Evolutionary conservation across 2,113 vertebrate genomes (phyloP).

Genomic region (Felis chaus): DNA sequence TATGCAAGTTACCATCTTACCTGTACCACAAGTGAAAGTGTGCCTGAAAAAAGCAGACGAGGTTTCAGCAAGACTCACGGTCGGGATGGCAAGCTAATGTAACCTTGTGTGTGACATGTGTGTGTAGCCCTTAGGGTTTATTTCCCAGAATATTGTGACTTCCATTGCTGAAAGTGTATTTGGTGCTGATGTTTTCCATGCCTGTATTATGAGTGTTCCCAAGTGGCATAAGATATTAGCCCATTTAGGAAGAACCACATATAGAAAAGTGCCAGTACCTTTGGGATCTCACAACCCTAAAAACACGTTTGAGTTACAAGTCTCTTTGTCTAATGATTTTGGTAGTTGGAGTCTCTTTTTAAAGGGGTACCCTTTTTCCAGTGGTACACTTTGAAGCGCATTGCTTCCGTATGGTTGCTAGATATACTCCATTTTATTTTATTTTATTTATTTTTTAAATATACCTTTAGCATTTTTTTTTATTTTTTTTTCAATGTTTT

Average conservation of each 20-base stretch:
- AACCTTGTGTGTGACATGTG: neutral
- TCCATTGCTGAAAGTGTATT: neutral
- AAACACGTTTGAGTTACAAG: neutral
- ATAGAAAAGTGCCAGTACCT: neutral
- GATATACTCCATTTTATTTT: neutral
- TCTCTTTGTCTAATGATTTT: neutral
- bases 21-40: neutral
- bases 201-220: neutral
- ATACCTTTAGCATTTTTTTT: no score
- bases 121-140: neutral
- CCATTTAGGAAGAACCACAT: neutral
- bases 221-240: neutral
- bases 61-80: neutral
- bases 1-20: neutral
- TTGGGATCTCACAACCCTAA: neutral
- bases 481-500: no score
- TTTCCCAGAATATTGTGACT: neutral
- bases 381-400: neutral
- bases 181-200: neutral
- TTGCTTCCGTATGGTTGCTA: neutral
- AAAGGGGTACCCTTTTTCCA: neutral
- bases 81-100: neutral
- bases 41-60: neutral
- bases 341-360: neutral
- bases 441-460: no score